Base-by-base conservation (phyloP, 1,140 invertebrate species). In the Drosophila simulans region DNA sequence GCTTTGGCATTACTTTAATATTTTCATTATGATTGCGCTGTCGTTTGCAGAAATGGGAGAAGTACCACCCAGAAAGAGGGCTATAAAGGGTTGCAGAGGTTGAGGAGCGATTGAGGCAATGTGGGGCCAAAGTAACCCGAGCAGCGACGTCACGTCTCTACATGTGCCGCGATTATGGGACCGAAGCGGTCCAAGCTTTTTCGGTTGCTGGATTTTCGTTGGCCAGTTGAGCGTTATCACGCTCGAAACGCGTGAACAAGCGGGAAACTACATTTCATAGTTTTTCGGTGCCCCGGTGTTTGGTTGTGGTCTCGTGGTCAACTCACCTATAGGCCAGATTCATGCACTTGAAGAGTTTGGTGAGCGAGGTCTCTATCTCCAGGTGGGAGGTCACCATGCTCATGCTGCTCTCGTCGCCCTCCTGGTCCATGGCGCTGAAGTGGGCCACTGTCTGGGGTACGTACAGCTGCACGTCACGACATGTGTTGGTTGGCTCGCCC, bases 281-380 rank as follows among this genome's bases (percentile, higher is more conserved):
- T 12, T 53, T 11, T 11, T 48, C 2, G 25, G 12, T 10, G 10
- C 13, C 20, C 43, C 37, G 13, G 20, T 39, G 13, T n/a, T 25
- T 13, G 22, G 13, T 4, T 15, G 10, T 15, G 10, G n/a, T 27
- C 5, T 31, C 13, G 1, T 2, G 20, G 15, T 10, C 12, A 17
- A 92, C 93, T 94, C 93, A 98, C 98, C 97, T 98, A 94, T 99
- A 99, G 27, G 98, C 98, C 70, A 99, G 93, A 65, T 97, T 97
- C 97, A 99, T 98, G 93, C 97, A 98, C 92, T 98, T 96, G 92
- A 99, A 99, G 45, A 99, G 94, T 93, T 98, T 98, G 75, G 97
- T 97, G 45, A 99, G 94, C 39, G 97, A 98, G 45, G 96, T 97
- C 92, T 99, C 98, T 88, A 99, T 98, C 82, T 95, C 95, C 72